phyloP scores from a whole-genome alignment of 2,888 invertebrate species.

The Sphaerophoria rueppellii region DNA sequence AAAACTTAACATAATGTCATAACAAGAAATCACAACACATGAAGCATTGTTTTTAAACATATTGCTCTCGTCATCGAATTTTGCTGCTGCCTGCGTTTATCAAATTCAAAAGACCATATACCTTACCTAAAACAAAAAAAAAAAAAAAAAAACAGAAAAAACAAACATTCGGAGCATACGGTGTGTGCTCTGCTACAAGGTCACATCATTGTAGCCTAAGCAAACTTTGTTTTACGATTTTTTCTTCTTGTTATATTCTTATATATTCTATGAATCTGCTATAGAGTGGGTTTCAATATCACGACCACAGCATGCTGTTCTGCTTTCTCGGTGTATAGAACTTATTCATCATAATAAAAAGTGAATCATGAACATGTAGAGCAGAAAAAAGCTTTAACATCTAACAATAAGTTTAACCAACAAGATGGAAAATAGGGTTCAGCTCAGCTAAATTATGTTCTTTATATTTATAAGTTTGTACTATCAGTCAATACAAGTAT shows the following conservation, averaged over 20 bases:
- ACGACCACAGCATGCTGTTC: slow-evolving; percentile 2
- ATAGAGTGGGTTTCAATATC: slow-evolving; percentile 6
- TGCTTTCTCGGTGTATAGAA: slow-evolving; percentile 14
- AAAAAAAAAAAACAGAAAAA: neutral
- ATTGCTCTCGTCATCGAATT: no score
- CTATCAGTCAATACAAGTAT: no score
- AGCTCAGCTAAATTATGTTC: no score
- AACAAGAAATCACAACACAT: no score
- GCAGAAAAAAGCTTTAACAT: slow-evolving; percentile 49
- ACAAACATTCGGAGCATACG: slow-evolving; percentile 34
- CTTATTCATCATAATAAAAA: slow-evolving; percentile 22
- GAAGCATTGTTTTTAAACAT: no score
- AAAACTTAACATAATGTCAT: no score
- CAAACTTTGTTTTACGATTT: slow-evolving; percentile 20
- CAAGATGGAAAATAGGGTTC: neutral
- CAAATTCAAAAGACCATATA: neutral
- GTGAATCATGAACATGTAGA: slow-evolving; percentile 27
- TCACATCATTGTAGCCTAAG: slow-evolving; percentile 40
- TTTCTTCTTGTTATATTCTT: slow-evolving; percentile 27
- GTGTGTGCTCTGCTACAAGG: slow-evolving; percentile 56
- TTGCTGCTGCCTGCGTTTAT: no score
- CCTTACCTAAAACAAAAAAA: slow-evolving; percentile 44
- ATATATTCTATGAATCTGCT: slow-evolving; percentile 28
- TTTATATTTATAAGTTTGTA: no score
- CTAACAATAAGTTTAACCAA: neutral